Conservation (phyloP, 2,797 vertebrate genomes). For the Tinamus major region DNA sequence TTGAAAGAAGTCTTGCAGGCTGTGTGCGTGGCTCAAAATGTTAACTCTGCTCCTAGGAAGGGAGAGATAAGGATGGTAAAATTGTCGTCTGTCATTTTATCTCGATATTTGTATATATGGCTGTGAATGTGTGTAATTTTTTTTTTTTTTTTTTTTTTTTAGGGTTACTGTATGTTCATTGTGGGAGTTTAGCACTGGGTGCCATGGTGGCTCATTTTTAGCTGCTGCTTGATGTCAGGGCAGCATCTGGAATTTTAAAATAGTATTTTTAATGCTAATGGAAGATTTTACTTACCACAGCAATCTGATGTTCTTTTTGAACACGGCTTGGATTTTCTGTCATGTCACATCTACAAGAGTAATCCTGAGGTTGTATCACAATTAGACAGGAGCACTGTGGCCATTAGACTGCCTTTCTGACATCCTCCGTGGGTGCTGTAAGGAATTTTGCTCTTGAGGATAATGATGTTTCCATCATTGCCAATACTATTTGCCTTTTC, state of each 20-base stretch:
- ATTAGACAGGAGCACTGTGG: constrained; percentile 49
- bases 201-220: constrained; percentile 23
- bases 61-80: constrained; percentile 14
- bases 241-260: constrained; percentile 44
- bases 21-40: constrained; percentile 6
- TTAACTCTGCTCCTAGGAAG: constrained; percentile 25
- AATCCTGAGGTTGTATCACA: constrained; percentile 48
- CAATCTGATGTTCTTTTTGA: constrained; percentile 48
- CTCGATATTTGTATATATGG: neutral
- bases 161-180: constrained; percentile 25
- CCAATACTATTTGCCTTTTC: neutral
- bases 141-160: constrained; percentile 23
- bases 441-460: constrained; percentile 60
- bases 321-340: constrained; percentile 54
- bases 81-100: constrained; percentile 50
- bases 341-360: constrained; percentile 49
- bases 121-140: neutral
- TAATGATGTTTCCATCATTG: constrained; percentile 45
- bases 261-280: neutral
- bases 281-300: constrained; percentile 1
- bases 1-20: neutral
- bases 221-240: constrained; percentile 38
- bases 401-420: constrained; percentile 60
- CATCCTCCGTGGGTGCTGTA: constrained; percentile 16
- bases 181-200: neutral